Base-by-base conservation (phyloP, 2,888 invertebrate species). In the Exocentrus adspersus region DNA sequence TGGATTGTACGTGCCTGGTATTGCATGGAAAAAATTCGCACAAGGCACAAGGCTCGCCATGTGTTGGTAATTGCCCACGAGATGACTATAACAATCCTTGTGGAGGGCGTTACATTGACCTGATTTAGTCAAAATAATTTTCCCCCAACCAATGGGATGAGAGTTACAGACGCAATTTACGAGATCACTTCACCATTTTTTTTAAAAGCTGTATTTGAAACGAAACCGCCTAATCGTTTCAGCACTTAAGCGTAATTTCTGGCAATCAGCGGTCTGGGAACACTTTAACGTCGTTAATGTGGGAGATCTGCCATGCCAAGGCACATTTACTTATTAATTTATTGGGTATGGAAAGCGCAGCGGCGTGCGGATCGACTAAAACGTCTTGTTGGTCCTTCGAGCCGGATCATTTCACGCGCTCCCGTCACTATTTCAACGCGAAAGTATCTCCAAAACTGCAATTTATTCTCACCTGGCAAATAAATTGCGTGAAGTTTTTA, bases 401-500 rank as follows among this genome's bases (percentile, higher is more conserved):
- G 37, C 37, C 37, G 37, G 37, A 37, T 12, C 10, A 37, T 37
- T 37, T 37, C 6, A 1, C 12, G n/a, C 3, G 2, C 14, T 5
- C 12, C 37, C 12, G n/a, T 48, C 46, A 24, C 24, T 24, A 24
- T 48, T 48, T 48, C 14, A 20, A 48, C 4, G 24, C 12, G 7
- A n/a, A 5, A 24, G 21, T 48, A 24, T 24, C 46, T 12, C 6
- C 14, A 24, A 48, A 21, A 24, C 24, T 19, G 58, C 65, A 37
- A 65, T 65, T 58, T 53, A 65, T 65, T 62, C 51, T 62, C 65
- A 59, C 65, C 62, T 65, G 65, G 54, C 65, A 62, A 59, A 65
- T 65, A 65, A 65, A 65, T 65, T 59, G 59, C 24, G 42, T 14
- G 30, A 59, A 62, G 58, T 62, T 62, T 62, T 62, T 59, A 50